Evolutionary conservation across 2,888 invertebrate species (phyloP), one percentile per base, ranked within the genome.

Genomic region (Drosophila pseudotalamancana): DNA sequence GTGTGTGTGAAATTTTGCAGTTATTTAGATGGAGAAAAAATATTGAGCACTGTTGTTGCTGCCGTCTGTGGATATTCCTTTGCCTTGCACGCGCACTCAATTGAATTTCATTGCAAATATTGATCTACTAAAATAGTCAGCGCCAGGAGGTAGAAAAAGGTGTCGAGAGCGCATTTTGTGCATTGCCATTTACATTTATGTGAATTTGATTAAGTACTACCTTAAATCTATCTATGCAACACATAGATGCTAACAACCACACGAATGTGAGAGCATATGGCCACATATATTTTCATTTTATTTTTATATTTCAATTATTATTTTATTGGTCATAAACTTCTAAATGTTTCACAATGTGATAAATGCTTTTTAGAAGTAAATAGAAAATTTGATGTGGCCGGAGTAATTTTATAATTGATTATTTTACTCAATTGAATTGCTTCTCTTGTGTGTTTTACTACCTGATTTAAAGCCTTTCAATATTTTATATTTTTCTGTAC

Each of bases 21-120:
- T 69, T 82, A 83, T 85, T 80, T 69, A 67, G 74, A 74, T 72
- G 76, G 51, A 29, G 55, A 66, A 74, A 64, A 60, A 61, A 62
- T 46, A 50, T 59, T 34, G 42, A 50, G 34, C 19, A 43, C 6
- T 23, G 12, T 16, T 25, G 43, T 25, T 16, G 25, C 42, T 18
- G 42, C 11, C 53, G 56, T 59, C 66, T 66, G 37, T 73, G 56
- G 65, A 76, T 67, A 57, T 71, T 59, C 59, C 63, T 63, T 63
- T 55, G 63, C 50, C 63, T 56, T 45, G 80, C 75, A 70, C 69
- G 73, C 65, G 64, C 74, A 78, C 50, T 73, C 81, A 84, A 84
- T 86, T 86, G 81, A 80, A 86, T 84, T 86, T 83, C 80, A 82
- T 77, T 74, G 77, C 66, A 76, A 72, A 59, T 68, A 59, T 72